Conservation (phyloP, 2,888 invertebrate species). For the Volucella zonaria region DNA sequence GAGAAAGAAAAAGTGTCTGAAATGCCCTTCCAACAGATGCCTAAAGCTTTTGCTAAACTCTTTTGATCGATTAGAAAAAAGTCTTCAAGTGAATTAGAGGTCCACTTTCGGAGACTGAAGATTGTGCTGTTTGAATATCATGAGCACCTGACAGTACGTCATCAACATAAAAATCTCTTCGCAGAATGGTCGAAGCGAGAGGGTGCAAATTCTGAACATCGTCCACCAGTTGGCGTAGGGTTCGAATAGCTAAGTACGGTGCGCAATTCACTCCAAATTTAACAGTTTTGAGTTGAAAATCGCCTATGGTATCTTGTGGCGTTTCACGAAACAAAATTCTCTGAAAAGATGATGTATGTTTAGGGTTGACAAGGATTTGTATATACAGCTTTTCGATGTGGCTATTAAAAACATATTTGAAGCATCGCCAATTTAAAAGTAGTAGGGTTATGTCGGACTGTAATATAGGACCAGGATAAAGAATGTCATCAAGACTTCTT, state of each 20-base stretch:
- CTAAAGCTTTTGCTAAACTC: background rate
- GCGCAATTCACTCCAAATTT: conserved; percentile 12
- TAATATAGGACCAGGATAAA: conserved; percentile 1
- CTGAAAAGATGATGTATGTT: conserved; percentile 17
- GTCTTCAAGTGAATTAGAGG: background rate
- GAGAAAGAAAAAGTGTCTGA: conserved; percentile 5
- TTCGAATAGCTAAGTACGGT: background rate
- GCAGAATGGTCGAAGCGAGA: conserved; percentile 1
- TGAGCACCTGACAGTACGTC: conserved; percentile 18
- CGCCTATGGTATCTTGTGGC: background rate
- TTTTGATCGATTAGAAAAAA: background rate
- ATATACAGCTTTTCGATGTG: conserved; percentile 33
- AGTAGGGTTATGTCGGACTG: conserved; percentile 23
- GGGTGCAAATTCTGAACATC: background rate
- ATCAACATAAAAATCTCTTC: conserved; percentile 22
- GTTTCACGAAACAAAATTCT: conserved; percentile 13
- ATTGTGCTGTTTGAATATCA: background rate
- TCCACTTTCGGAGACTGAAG: conserved; percentile 21
- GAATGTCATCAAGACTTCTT: no score
- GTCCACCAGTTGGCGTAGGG: background rate
- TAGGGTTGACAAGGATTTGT: conserved; percentile 25
- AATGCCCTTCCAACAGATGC: conserved; percentile 14
- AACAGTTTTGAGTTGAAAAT: conserved; percentile 10
- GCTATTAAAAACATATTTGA: conserved; percentile 13
- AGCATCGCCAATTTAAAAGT: conserved; percentile 17